These are phyloP conservation scores for Pyrocephalus nanus DNA, from an alignment of 2,797 vertebrate genomes.

Conservation along the genomic window DNA sequence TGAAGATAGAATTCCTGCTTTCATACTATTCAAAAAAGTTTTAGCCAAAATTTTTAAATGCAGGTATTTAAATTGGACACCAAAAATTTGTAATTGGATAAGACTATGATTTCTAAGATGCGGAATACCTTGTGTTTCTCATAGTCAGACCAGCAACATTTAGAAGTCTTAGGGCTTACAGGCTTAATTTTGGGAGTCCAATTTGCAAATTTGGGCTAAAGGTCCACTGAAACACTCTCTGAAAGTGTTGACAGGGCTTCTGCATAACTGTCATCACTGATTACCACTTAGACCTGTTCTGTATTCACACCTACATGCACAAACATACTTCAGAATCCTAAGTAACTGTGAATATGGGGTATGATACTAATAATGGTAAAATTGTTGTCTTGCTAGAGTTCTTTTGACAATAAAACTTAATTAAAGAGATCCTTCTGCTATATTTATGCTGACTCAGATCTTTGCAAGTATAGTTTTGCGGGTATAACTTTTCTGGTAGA, in stretches of 20 bases:
- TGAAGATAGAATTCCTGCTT: background rate
- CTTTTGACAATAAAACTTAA: background rate
- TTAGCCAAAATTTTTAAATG: background rate
- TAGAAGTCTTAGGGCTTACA: background rate
- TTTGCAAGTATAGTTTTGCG: background rate
- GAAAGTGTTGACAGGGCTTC: background rate
- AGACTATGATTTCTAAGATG: background rate
- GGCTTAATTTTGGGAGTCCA: background rate
- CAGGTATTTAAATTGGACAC: background rate
- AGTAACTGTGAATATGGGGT: background rate
- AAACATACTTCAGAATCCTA: background rate
- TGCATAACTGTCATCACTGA: background rate
- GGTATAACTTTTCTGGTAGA: background rate
- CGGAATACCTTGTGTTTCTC: background rate
- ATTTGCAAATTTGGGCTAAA: background rate
- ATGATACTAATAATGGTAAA: background rate
- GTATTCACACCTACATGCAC: rapidly evolving
- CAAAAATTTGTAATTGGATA: background rate
- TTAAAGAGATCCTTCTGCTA: background rate
- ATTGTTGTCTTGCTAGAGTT: background rate
- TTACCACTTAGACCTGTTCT: background rate
- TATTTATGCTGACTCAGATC: background rate
- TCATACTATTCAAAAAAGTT: background rate
- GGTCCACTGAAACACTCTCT: background rate
- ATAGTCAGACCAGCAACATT: background rate